These are phyloP conservation scores for Pterostichus niger DNA, from an alignment of 2,888 invertebrate species.

Conservation along the genomic window DNA sequence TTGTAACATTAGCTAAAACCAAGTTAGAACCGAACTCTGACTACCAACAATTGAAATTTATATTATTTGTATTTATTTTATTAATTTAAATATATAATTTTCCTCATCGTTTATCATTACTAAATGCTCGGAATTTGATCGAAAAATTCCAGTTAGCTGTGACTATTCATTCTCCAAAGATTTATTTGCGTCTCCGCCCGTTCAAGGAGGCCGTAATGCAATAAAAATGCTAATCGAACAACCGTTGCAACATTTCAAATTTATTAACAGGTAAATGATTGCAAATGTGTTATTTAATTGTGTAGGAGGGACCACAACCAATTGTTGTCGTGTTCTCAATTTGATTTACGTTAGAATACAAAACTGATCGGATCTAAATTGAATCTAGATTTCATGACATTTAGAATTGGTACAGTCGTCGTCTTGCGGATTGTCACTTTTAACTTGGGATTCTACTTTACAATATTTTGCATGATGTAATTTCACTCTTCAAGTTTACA, in stretches of 20 bases:
- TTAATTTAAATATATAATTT: not conserved
- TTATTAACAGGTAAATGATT: conserved; percentile 46
- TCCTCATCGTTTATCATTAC: not conserved
- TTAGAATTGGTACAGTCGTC: not conserved
- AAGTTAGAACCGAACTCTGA: no score
- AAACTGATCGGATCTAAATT: conserved; percentile 9
- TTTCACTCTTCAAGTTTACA: no score
- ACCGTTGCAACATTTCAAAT: conserved; percentile 53
- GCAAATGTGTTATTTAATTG: conserved; percentile 52
- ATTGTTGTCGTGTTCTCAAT: conserved; percentile 2
- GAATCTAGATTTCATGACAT: not conserved
- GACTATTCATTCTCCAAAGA: conserved; percentile 23
- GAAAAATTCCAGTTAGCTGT: not conserved
- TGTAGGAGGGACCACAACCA: conserved; percentile 31
- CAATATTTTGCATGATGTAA: no score
- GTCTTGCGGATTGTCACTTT: no score
- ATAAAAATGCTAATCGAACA: conserved; percentile 56
- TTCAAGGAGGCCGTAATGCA: conserved; percentile 45
- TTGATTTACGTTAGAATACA: conserved; percentile 2
- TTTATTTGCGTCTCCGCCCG: conserved; percentile 34
- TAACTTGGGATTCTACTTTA: no score
- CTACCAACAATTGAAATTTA: no score
- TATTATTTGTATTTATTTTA: no score
- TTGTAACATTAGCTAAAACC: no score
- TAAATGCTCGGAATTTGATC: no score